These are phyloP conservation scores for Cosmopolites sordidus DNA, from an alignment of 2,888 invertebrate genomes.

Conservation along the genomic window DNA sequence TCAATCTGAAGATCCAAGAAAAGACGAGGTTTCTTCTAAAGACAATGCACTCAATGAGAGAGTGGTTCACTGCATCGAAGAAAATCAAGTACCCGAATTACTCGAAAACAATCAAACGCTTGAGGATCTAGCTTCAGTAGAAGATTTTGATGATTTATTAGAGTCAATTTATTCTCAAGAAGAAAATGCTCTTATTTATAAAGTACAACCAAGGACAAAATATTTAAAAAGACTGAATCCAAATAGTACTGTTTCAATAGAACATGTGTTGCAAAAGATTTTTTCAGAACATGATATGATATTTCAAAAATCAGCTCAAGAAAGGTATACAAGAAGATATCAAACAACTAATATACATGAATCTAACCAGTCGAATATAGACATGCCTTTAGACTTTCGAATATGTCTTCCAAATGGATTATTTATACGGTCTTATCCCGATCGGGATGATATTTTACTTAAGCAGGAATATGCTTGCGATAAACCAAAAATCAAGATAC, in stretches of 20 bases:
- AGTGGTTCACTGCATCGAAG: conserved; percentile 21
- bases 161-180: conserved; percentile 23
- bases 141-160: conserved; percentile 15
- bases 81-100: conserved; percentile 15
- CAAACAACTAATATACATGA: background rate
- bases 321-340: conserved; percentile 19
- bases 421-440: conserved; percentile 30
- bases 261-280: conserved; percentile 11
- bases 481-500: conserved; percentile 13
- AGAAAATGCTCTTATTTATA: conserved; percentile 29
- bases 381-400: conserved; percentile 28
- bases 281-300: conserved; percentile 3
- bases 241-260: conserved; percentile 25
- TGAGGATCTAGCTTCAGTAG: conserved; percentile 1
- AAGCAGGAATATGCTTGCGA: conserved; percentile 33
- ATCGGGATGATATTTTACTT: conserved; percentile 28
- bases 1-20: background rate
- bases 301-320: background rate
- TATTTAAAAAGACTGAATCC: conserved; percentile 22
- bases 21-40: background rate
- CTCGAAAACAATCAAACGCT: conserved; percentile 1
- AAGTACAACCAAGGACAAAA: conserved; percentile 28
- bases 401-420: conserved; percentile 36
- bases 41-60: background rate
- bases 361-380: background rate